Base-by-base conservation (phyloP, 1,140 invertebrate species). In the Lordiphosa stackelbergi region DNA sequence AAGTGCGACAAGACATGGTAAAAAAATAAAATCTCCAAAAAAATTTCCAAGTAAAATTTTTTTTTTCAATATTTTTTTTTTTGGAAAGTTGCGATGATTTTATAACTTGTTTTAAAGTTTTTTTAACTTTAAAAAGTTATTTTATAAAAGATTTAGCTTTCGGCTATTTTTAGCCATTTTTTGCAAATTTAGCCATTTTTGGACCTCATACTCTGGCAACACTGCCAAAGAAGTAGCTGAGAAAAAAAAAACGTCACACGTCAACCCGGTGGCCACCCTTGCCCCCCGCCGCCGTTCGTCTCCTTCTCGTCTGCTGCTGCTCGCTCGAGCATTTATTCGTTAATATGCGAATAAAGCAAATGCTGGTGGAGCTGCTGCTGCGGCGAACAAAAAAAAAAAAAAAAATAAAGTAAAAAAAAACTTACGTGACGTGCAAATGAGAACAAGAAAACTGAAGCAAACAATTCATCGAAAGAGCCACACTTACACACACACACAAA, bases 391-490 rank as follows among this genome's bases (percentile, higher is more conserved):
- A 69, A 31, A 31, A 31, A 73, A 73, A 78, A 78, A 78, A 63
- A 78, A 73, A 69, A 73, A 78, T 78, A 73, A 74, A 68, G 2
- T 1, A 16, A 19, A 19, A 19, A 52, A 38, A 52, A 68, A 64
- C 64, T 64, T 68, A 66, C 53, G 71, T 69, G 68, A 83, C 71
- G 75, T 83, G 77, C 71, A 81, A 79, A 81, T 83, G 68, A 75
- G 71, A 65, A 41, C 51, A 54, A 66, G 41, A 53, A 70, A 66
- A 66, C 51, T 43, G n/a, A 55, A 54, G 19, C 34, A 65, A 70
- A 58, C 36, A 51, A 52, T 35, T 47, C 70, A 54, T 41, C 61
- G 40, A 72, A 58, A 53, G 52, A 65, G 37, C 10, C 19, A 46
- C 28, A 56, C 28, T 19, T 19, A 22, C 35, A 53, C 36, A 48